Conservation (phyloP, 2,888 invertebrate genomes). For the Drosophila mulleri region DNA sequence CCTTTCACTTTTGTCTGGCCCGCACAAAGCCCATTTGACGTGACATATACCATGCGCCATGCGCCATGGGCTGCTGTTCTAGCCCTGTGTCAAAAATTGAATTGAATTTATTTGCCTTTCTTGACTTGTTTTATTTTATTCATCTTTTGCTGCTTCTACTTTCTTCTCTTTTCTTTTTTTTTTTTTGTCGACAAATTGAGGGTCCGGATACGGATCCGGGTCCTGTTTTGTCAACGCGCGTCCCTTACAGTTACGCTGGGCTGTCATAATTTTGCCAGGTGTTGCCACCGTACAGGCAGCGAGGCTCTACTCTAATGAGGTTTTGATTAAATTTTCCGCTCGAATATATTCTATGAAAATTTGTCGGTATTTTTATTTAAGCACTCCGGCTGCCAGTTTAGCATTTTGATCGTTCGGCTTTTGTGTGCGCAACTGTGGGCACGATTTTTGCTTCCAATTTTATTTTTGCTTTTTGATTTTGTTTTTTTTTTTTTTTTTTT, state of each 20-base stretch:
- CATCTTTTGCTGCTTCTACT: neutral
- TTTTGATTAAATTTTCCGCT: slow-evolving; percentile 74
- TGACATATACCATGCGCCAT: slow-evolving; percentile 41
- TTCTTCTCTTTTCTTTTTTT: neutral
- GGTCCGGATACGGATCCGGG: slow-evolving; percentile 32
- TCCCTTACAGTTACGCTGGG: slow-evolving; percentile 20
- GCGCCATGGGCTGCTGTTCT: slow-evolving; percentile 14
- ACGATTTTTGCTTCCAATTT: slow-evolving; percentile 33
- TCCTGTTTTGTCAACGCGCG: slow-evolving; percentile 31
- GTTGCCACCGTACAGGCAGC: slow-evolving; percentile 6
- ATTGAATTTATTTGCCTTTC: slow-evolving; percentile 47
- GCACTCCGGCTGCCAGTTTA: slow-evolving; percentile 22
- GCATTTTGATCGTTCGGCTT: slow-evolving; percentile 20
- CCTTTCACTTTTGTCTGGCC: slow-evolving; percentile 35
- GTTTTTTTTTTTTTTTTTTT: slow-evolving; percentile 1
- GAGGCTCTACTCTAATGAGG: slow-evolving; percentile 41
- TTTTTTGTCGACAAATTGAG: slow-evolving; percentile 44
- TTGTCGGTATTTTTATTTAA: slow-evolving; percentile 40
- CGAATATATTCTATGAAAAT: slow-evolving; percentile 45
- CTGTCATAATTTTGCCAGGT: slow-evolving; percentile 52
- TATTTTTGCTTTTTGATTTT: too few species aligned
- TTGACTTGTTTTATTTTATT: slow-evolving; percentile 3
- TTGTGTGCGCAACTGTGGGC: slow-evolving; percentile 22
- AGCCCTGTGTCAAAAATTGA: slow-evolving; percentile 53
- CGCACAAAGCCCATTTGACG: slow-evolving; percentile 28